Evolutionary conservation across 1,140 invertebrate genomes (phyloP), one percentile per base, ranked within the genome.

Genomic region (Bombus confusus): DNA sequence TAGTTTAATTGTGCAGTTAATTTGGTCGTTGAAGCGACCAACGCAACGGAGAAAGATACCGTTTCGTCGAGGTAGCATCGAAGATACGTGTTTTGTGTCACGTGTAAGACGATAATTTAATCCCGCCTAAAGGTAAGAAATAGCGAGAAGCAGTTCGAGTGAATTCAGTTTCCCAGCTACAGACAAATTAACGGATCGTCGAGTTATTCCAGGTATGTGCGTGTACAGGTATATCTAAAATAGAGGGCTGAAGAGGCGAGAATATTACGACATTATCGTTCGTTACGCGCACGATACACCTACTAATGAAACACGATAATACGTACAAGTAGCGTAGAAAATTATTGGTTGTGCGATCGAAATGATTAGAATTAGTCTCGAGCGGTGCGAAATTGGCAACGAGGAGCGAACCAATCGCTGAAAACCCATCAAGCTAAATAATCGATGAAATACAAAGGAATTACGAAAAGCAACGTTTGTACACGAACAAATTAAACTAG

Each of bases 181-280:
- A 84, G 81, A 87, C 85, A 81, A 90, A 90, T 89, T 90, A 89
- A 68, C 87, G 75, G 66, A 80, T 84, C 83, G 66, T 85, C 28
- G 76, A 64, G 39, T 47, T 41, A 78, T 47, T 62, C 39, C 22
- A 64, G 66, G 10, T 59, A 59, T 41, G 52, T 25, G 28, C 13
- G 43, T 39, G 28, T 31, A 78, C 74, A 73, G 43, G 62, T 87
- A 59, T 39, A 31, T 34, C 6, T 18, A 78, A 39, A 75, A 73
- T 34, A 34, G 59, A 68, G 66, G 75, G 72, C 73, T 43, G 71
- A 47, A 43, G 13, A 52, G 22, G n/a, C 22, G 37, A 57, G 66
- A 66, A 88, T 88, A 88, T 89, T 89, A 82, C 87, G 80, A 86
- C 83, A 80, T 89, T 89, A 86, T 80, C 87, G 85, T 85, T 88